phyloP scores from a whole-genome alignment of 2,113 vertebrate species.

The Chrysemys picta region DNA sequence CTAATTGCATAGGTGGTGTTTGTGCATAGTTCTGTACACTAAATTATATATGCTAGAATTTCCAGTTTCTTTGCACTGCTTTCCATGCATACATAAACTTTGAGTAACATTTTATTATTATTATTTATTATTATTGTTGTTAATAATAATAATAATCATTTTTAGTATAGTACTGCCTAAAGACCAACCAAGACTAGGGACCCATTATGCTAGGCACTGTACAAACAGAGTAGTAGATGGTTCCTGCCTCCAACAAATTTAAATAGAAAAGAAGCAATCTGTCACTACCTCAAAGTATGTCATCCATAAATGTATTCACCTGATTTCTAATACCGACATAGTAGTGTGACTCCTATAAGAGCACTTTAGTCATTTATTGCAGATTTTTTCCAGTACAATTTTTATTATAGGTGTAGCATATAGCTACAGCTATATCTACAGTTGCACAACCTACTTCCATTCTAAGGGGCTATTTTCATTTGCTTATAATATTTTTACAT shows the following conservation, averaged over 20 bases:
- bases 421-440: background rate
- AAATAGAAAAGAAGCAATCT: conserved; percentile 46
- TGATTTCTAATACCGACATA: conserved; percentile 42
- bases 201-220: background rate
- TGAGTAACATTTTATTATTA: conserved; percentile 20
- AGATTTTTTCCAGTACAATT: conserved; percentile 24
- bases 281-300: conserved; percentile 33
- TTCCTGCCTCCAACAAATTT: background rate
- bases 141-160: background rate
- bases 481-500: conserved; percentile 29
- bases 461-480: background rate
- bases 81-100: background rate
- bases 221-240: too few species aligned
- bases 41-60: background rate
- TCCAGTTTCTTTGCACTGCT: background rate
- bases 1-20: background rate
- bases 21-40: background rate
- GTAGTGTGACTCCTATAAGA: conserved; percentile 18
- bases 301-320: conserved; percentile 43
- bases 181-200: background rate
- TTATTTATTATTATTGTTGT: conserved; percentile 27
- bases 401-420: background rate
- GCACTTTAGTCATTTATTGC: conserved; percentile 34
- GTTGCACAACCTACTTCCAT: background rate
- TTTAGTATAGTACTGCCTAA: conserved; percentile 27